These are phyloP conservation scores for Hylyphantes graminicola DNA, from an alignment of 1,140 invertebrate species.

Conservation along the genomic window DNA sequence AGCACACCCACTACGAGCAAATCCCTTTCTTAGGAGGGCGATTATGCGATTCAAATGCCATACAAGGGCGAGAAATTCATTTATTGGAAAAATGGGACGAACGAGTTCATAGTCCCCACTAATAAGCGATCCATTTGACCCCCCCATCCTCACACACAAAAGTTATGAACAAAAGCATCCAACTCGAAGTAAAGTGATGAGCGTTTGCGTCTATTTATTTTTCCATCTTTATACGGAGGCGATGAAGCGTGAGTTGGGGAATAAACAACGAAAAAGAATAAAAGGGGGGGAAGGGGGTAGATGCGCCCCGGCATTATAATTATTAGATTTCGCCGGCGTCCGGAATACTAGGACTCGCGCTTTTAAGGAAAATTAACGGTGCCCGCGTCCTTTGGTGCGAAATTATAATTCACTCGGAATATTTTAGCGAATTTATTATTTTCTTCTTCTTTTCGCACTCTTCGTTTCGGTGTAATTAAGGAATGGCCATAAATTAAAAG, in stretches of 20 bases:
- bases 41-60: constrained; percentile 8
- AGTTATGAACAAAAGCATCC: constrained; percentile 60
- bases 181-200: constrained; percentile 60
- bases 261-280: constrained; percentile 39
- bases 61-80: constrained; percentile 35
- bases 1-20: neutral
- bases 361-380: constrained; percentile 61
- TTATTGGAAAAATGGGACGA: constrained; percentile 33
- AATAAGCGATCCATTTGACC: constrained; percentile 21
- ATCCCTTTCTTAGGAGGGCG: neutral
- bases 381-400: constrained; percentile 50
- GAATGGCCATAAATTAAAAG: constrained; percentile 61
- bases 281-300: neutral
- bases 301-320: constrained; percentile 51
- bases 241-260: constrained; percentile 45
- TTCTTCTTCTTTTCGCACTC: constrained; percentile 44
- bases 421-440: constrained; percentile 61
- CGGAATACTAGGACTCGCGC: constrained; percentile 55
- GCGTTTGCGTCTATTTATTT: constrained; percentile 57
- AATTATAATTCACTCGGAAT: constrained; percentile 61
- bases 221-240: constrained; percentile 59
- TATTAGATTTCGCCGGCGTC: constrained; percentile 59
- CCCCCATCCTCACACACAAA: neutral
- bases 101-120: constrained; percentile 3
- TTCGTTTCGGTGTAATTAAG: constrained; percentile 60